A percentile compares a stretch with the other conserved stretches of the same genome.
Evolutionary conservation across 2,797 vertebrate species (phyloP).

Genomic region (Pipistrellus kuhlii): DNA sequence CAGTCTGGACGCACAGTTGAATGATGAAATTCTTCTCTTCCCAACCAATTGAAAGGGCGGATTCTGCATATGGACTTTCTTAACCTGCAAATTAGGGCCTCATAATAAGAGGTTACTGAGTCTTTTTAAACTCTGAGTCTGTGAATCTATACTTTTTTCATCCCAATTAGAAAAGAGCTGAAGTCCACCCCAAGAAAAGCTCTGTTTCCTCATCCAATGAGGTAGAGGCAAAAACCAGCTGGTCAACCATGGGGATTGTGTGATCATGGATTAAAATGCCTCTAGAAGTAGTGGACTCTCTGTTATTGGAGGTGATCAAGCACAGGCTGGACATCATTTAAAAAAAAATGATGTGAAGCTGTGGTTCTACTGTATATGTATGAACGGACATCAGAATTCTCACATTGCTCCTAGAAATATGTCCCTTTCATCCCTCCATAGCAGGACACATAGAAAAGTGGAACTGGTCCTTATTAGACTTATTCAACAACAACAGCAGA

Average conservation of each 20-base stretch:
- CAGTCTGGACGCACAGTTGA: not conserved
- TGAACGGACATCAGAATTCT: not conserved
- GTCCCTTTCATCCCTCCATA: not conserved
- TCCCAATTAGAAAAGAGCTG: not conserved
- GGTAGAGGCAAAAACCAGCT: not conserved
- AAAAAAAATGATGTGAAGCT: not conserved
- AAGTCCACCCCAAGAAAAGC: not conserved
- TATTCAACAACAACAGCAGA: not conserved
- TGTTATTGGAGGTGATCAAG: not conserved
- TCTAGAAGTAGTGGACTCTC: not conserved
- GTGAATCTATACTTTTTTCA: not conserved
- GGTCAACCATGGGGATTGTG: not conserved
- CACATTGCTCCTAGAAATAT: not conserved
- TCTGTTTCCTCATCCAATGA: not conserved
- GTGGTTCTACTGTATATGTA: not conserved
- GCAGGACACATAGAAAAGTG: not conserved
- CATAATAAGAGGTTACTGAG: not conserved
- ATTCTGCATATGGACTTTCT: not conserved
- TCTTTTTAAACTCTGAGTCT: not conserved
- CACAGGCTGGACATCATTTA: not conserved
- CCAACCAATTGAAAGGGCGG: not conserved
- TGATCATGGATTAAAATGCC: not conserved
- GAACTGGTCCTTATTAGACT: not conserved
- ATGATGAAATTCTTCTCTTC: conserved; percentile 9
- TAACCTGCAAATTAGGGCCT: not conserved